phyloP scores from a whole-genome alignment of 2,888 invertebrate genomes.

The Scelioninae gen. 2 region DNA sequence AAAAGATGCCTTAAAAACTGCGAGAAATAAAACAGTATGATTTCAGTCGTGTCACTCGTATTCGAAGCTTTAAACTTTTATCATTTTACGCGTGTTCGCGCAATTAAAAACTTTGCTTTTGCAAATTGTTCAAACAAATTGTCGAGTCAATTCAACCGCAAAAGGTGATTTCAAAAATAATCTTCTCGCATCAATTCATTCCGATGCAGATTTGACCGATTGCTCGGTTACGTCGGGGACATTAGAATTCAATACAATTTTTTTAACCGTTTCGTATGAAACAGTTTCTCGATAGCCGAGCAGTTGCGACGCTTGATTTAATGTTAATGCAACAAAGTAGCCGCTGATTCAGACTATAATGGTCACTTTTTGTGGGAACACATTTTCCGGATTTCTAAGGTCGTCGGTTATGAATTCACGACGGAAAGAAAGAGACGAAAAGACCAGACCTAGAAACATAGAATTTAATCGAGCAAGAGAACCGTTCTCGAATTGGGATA shows the following conservation, averaged over 20 bases:
- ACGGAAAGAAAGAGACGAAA: too few relatives aligned
- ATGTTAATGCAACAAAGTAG: constrained; percentile 35
- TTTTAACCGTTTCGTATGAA: background rate
- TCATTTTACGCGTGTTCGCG: background rate
- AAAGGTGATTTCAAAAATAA: too few relatives aligned
- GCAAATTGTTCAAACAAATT: too few relatives aligned
- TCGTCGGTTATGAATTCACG: constrained; percentile 42
- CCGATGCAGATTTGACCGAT: too few relatives aligned
- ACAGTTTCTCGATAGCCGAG: background rate
- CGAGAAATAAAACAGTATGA: constrained; percentile 32
- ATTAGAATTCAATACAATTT: too few relatives aligned
- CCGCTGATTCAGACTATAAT: constrained; percentile 18
- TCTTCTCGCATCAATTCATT: too few relatives aligned
- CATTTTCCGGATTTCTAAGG: constrained; percentile 53
- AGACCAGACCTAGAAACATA: background rate
- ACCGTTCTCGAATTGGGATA: constrained; percentile 8
- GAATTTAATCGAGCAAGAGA: constrained; percentile 3
- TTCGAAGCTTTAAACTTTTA: constrained; percentile 23
- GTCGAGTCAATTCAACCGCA: too few relatives aligned
- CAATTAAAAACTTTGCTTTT: background rate
- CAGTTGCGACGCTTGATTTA: constrained; percentile 30
- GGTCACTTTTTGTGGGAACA: constrained; percentile 18
- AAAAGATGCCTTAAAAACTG: constrained; percentile 38
- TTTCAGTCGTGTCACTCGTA: constrained; percentile 9
- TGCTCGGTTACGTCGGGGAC: too few relatives aligned